Percentiles rank a stretch among this genome's conserved stretches.
Conservation (phyloP, 2,797 vertebrate genomes). For the Australoheros facetus region DNA sequence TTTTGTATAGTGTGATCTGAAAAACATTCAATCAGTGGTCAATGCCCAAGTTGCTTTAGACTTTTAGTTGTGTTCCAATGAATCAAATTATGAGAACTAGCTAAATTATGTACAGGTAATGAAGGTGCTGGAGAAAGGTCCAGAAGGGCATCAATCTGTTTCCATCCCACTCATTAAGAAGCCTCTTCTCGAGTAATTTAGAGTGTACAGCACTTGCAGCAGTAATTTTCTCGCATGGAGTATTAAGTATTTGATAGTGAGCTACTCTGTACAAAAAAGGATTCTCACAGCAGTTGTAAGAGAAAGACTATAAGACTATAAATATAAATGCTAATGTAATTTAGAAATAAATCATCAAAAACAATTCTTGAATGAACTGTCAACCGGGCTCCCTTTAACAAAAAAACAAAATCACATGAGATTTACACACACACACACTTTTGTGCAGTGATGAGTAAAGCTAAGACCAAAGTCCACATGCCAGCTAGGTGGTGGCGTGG, state of each 20-base stretch:
- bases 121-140: constrained; percentile 10
- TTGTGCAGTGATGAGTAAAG: neutral
- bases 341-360: neutral
- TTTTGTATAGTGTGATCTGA: neutral
- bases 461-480: neutral
- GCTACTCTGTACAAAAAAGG: neutral
- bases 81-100: constrained; percentile 3
- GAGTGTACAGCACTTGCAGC: neutral
- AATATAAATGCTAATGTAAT: too few relatives aligned
- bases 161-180: constrained; percentile 14
- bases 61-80: constrained; percentile 6
- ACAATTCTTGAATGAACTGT: neutral
- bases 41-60: neutral
- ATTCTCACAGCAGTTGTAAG: neutral
- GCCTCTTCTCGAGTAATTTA: constrained; percentile 10
- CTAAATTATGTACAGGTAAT: constrained; percentile 21
- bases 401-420: neutral
- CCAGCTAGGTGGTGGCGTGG: too few relatives aligned
- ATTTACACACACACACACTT: too few relatives aligned
- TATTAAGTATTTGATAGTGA: too few relatives aligned
- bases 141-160: constrained; percentile 17
- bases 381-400: neutral
- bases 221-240: neutral
- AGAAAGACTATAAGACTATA: too few relatives aligned
- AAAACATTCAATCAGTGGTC: neutral